Evolutionary conservation across 2,888 invertebrate genomes (phyloP).

Genomic region (Seira musarum): DNA sequence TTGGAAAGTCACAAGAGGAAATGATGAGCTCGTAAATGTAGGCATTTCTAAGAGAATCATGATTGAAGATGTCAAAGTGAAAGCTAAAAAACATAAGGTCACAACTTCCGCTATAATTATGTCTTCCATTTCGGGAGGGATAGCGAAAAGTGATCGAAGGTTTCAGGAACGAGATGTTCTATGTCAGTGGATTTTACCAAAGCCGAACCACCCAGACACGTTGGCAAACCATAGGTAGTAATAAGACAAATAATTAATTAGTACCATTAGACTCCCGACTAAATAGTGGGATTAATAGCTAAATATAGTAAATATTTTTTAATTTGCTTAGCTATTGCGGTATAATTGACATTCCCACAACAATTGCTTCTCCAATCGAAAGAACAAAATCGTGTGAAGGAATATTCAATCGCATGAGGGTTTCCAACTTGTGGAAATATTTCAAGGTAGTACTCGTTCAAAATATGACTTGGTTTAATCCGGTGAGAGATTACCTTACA

Average conservation of each 20-base stretch:
- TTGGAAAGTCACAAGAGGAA: too few species aligned
- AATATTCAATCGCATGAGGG: conserved; percentile 27
- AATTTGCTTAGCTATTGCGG: conserved; percentile 8
- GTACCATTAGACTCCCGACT: too few species aligned
- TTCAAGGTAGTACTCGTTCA: conserved; percentile 33
- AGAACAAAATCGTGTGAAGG: conserved; percentile 25
- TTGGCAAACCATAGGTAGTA: conserved; percentile 41
- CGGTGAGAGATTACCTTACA: too few species aligned
- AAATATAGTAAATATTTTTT: too few species aligned
- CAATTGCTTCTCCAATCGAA: conserved; percentile 21
- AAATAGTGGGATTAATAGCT: too few species aligned
- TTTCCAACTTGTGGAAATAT: conserved; percentile 33
- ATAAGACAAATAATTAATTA: too few species aligned
- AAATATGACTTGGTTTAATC: conserved; percentile 41
- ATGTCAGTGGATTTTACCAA: conserved; percentile 41
- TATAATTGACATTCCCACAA: conserved; percentile 34
- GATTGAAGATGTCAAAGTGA: conserved; percentile 17
- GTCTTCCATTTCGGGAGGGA: conserved; percentile 11
- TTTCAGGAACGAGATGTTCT: neutral
- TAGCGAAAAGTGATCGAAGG: conserved; percentile 28
- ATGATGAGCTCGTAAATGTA: neutral
- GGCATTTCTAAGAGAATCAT: conserved; percentile 14
- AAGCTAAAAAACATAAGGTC: conserved; percentile 16
- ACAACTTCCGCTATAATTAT: conserved; percentile 28
- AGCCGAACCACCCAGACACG: conserved; percentile 33